Base-by-base conservation (phyloP, 2,888 invertebrate species). In the Bombylius discolor region DNA sequence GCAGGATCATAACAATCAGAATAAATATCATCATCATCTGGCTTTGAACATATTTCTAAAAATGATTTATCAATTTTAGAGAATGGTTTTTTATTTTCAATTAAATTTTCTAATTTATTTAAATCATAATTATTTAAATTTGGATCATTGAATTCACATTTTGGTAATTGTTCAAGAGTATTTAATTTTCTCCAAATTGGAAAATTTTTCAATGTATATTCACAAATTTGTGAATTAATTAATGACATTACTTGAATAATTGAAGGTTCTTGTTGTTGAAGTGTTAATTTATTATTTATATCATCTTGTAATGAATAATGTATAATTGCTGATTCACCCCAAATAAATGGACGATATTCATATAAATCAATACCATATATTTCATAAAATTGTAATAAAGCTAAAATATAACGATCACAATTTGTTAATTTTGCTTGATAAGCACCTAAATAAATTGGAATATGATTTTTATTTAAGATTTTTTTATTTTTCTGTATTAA, bases 241-340 rank as follows among this genome's bases (percentile, higher is more conserved):
- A 87, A 76, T 57, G 85, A 84, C 60, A 92, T 73, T 4, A 90
- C 81, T 71, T 88, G 84, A 49, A 81, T 79, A 31, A 84, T 79
- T 39, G 84, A 81, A 0, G 88, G 85, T 68, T 87, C 86, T 56
- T 84, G 80, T 79, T 83, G 31, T 80, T 77, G 12, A 80, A 81
- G 4, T 72, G 67, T 68, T n/a, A 74, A 68, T 56, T 78, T 73
- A 52, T 77, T 50, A 6, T 5, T 13, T 31, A 31, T 47, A 52
- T 78, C 77, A 49, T 76, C 75, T 14, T 64, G 66, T 0, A 89
- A 78, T 3, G 87, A 83, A 67, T 89, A 90, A 68, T 88, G 83
- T 52, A 82, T 81, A 1, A 87, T 82, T 0, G 90, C 92, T 4
- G 86, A 81, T 67, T 83, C 82, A 1, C 92, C 91, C 86, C 89